Evolutionary conservation across 1,140 invertebrate genomes (phyloP), one percentile per base, ranked within the genome.

Genomic region (Drosophila insularis): DNA sequence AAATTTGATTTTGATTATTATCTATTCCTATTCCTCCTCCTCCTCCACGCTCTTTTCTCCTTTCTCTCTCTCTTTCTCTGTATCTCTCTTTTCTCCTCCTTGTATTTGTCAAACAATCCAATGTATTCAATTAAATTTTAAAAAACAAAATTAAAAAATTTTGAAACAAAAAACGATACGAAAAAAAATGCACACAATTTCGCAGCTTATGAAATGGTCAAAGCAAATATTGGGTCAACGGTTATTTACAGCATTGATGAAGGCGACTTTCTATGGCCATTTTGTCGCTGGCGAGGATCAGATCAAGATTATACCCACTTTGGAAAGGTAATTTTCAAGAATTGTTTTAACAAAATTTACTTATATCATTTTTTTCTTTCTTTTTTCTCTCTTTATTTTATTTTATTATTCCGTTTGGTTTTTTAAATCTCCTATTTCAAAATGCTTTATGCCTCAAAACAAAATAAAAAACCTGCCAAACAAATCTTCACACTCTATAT

Each of bases 211-310:
- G 95, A 96, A 97, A 93, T 59, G 95, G n/a, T 92, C 94, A 13
- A 94, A 95, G 80, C 92, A 91, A 68, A 17, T 98, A 11, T 90
- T 98, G 54, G 98, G 98, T 14, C 94, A 96, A 78, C 94, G 90
- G 71, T 81, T 98, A 40, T 99, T 99, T 92, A 93, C 94, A 14
- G 71, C 89, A 11, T 46, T 97, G 27, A 98, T 99, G 96, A 97
- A 97, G 91, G 91, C 93, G 2, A 97, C 98, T 11, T 98, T 99
- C 92, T 99, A 98, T 92, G 98, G 98, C n/a, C 98, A 99, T 92
- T 99, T 99, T 92, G 98, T 99, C 35, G 97, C 97, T 43, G 97
- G 97, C 13, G 96, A 97, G 92, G 89, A 91, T 91, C 82, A 92
- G 71, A 67, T 90, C 64, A 91, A 92, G 80, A 92, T 92, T 56